Base-by-base conservation (phyloP, 1,140 invertebrate genomes). In the Solen grandis region DNA sequence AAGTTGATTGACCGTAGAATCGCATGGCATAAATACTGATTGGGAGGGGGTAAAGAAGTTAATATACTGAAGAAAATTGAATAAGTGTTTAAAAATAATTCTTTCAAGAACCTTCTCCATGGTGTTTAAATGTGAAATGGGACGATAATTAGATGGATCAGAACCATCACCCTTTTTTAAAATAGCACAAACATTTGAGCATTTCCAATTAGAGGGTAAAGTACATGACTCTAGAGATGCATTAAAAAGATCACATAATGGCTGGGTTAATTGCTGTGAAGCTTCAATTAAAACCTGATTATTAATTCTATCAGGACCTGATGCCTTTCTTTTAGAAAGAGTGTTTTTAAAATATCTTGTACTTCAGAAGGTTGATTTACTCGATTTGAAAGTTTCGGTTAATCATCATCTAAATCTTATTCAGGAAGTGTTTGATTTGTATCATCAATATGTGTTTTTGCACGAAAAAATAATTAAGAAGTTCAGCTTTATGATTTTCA, bases 391-490 rank as follows among this genome's bases (percentile, higher is more conserved):
- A 60, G 27, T 27, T 27, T 19, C 27, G 57, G 13, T 29, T 60
- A 3, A 19, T 4, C 22, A 62, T n/a, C 59, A 62, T 62, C n/a
- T n/a, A 19, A 19, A 31, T 29, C 16, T 41, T 52, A 27, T 52
- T 54, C 33, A 13, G 16, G 27, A 14, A 54, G 14, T 31, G 41
- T 52, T 33, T 70, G 66, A 31, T 54, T 33, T 70, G 14, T 14
- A 70, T n/a, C n/a, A n/a, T n/a, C n/a, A n/a, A n/a, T n/a, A n/a
- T n/a, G n/a, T n/a, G n/a, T n/a, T n/a, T n/a, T n/a, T n/a, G n/a
- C n/a, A n/a, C n/a, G n/a, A 70, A 70, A 35, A 22, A 70, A n/a
- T 70, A 13, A 19, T 70, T 70, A 13, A 70, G 46, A 13, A 70
- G 50, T 31, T 54, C 29, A 25, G 66, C 66, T 70, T 68, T 68